Evolutionary conservation across 2,888 invertebrate species (phyloP), one percentile per base, ranked within the genome.

Genomic region (Tenthredo notha): DNA sequence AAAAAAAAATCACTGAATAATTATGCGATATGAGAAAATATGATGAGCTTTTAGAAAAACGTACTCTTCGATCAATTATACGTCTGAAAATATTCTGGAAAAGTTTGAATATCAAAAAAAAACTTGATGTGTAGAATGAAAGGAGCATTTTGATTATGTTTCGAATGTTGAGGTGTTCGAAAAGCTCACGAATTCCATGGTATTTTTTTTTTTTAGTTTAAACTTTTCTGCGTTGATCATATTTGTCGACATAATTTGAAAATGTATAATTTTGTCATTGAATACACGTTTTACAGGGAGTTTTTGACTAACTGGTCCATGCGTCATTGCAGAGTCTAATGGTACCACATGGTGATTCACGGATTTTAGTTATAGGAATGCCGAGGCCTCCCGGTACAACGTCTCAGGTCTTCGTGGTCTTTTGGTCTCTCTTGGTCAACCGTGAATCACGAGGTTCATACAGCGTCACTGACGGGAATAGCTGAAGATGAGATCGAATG

Each of bases 391-490:
- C 50, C 54, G 77, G 54, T 54, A 50, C 50, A 50, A 50, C 50
- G 77, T 77, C 54, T 54, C 50, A 25, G 29, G 50, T 54, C 77
- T 50, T 61, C 61, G 61, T 61, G 21, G 50, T 77, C 61, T 21
- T 80, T 61, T 37, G 54, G 43, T 33, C n/a, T 37, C 65, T 80
- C 80, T 21, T 80, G 80, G 80, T 80, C 33, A 80, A 80, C 25
- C 61, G 80, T 83, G 83, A 83, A 65, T 83, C 67, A 83, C 67
- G 43, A 40, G 47, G 9, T 70, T 43, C 65, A 83, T 33, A 7
- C 50, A 40, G 40, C 83, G 83, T 83, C 83, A 83, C 83, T 65
- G 83, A 65, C 83, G 47, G 83, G 83, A 83, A 83, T 83, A 83
- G 83, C 83, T 18, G 67, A 21, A 61, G 78, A 61, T 58, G 58